phyloP scores from a whole-genome alignment of 2,113 vertebrate species.

The Dunckerocampus dactyliophorus region DNA sequence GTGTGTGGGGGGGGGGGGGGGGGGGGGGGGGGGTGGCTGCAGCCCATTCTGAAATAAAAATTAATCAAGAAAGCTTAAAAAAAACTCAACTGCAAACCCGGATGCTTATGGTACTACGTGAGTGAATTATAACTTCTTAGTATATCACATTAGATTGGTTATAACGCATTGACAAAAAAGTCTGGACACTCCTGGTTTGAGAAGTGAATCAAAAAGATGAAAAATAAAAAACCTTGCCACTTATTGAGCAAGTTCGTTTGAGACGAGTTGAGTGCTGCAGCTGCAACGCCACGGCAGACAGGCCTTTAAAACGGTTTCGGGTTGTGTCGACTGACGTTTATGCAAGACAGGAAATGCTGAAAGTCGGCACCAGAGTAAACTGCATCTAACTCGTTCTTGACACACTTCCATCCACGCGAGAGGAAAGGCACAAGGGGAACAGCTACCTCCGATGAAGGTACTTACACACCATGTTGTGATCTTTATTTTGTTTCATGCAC shows the following conservation, averaged over 20 bases:
- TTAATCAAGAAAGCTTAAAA: too few species aligned
- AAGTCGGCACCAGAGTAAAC: constrained; percentile 8
- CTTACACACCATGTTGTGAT: not conserved
- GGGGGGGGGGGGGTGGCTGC: too few species aligned
- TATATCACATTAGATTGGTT: too few species aligned
- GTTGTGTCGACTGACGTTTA: constrained; percentile 34
- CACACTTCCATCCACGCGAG: not conserved
- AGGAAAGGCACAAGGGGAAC: not conserved
- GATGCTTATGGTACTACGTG: too few species aligned
- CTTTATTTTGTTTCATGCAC: constrained; percentile 12
- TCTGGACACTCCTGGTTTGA: too few species aligned
- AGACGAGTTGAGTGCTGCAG: constrained; percentile 13
- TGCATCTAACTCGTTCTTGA: not conserved
- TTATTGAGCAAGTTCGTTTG: not conserved
- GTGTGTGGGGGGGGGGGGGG: too few species aligned
- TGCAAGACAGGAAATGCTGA: constrained; percentile 57
- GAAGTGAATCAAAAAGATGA: not conserved
- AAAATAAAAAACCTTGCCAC: not conserved
- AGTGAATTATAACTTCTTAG: too few species aligned
- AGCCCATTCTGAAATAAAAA: too few species aligned
- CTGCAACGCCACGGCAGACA: constrained; percentile 30
- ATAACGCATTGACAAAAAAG: too few species aligned
- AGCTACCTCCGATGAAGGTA: not conserved
- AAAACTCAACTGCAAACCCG: too few species aligned
- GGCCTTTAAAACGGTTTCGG: constrained; percentile 1